These are phyloP conservation scores for Pachyramphus minor DNA, from an alignment of 2,113 vertebrate genomes.

Conservation along the genomic window DNA sequence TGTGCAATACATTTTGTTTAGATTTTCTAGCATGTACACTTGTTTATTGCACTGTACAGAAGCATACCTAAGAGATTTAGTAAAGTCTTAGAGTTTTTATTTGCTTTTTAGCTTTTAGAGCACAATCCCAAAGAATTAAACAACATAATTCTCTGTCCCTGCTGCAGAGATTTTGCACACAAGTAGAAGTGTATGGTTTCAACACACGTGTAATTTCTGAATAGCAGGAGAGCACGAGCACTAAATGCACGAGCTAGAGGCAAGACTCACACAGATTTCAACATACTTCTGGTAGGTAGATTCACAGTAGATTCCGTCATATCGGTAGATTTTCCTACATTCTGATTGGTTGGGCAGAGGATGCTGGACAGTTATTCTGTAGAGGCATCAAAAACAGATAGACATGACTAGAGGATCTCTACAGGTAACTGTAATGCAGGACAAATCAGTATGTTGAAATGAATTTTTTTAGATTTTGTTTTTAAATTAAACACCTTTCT, in stretches of 20 bases:
- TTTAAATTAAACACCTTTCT: slow-evolving; percentile 55
- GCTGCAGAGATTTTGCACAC: slow-evolving; percentile 62
- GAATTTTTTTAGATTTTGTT: slow-evolving; percentile 24
- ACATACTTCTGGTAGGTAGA: slow-evolving; percentile 87
- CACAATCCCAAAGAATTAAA: slow-evolving; percentile 72
- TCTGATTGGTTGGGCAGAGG: slow-evolving; percentile 85
- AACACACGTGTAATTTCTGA: slow-evolving; percentile 71
- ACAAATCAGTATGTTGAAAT: slow-evolving; percentile 77
- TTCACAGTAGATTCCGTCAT: slow-evolving; percentile 87
- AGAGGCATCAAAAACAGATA: slow-evolving; percentile 86
- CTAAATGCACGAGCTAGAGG: slow-evolving; percentile 81
- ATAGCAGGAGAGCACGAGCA: slow-evolving; percentile 78
- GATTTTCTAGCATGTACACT: slow-evolving; percentile 73
- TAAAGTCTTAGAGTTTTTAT: slow-evolving; percentile 44
- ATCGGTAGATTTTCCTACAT: slow-evolving; percentile 87
- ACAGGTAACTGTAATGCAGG: slow-evolving; percentile 80
- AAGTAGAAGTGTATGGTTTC: slow-evolving; percentile 67
- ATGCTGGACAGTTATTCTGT: slow-evolving; percentile 86
- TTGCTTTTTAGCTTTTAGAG: slow-evolving; percentile 56
- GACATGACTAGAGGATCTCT: slow-evolving; percentile 81
- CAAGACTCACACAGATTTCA: slow-evolving; percentile 86
- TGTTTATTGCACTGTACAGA: slow-evolving; percentile 76
- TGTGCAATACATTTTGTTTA: slow-evolving; percentile 82
- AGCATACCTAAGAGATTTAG: slow-evolving; percentile 71
- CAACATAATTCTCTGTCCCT: slow-evolving; percentile 48